Base-by-base conservation (phyloP, 2,888 invertebrate genomes). In the Molanna angustata region DNA sequence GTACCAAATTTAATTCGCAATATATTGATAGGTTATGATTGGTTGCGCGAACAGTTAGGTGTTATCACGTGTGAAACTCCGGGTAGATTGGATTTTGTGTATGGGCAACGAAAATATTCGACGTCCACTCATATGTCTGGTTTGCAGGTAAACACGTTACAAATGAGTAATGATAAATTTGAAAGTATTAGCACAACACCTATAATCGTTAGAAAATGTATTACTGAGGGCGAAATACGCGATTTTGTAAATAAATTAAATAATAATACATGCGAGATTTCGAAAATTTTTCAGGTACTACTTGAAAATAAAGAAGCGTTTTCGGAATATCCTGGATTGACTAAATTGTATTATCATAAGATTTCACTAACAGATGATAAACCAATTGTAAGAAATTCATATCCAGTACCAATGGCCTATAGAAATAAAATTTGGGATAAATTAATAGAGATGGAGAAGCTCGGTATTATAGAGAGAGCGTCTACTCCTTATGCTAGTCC, bases 401-500 rank as follows among this genome's bases (percentile, higher is more conserved):
- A 67, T 54, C 62, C 66, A 1, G 58, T 66, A 6, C 64, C 65
- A 4, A 58, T 63, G 22, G 54, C 62, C 4, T 41, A 61, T 6
- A 46, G 65, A n/a, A 21, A 4, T 4, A 59, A 54, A 2, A 62
- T 66, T 11, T 62, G 63, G 40, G 31, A 52, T 2, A 60, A 62
- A 51, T 55, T 67, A 11, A 20, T 61, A n/a, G 51, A 60, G 50
- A 63, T 66, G 63, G 22, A 65, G 4, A 40, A 60, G 11, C 32
- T 49, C 18, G 65, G 63, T 2, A 61, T 67, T 1, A 66, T 66
- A 22, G 62, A 63, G 54, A 31, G 63, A 41, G 63, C 63, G 6
- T 51, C 51, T 4, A 64, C 64, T 21, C 56, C 61, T 1, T 66
- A 61, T 53, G 61, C 62, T 16, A 66, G 65, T 37, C 66, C 65